Percentiles rank a stretch among this genome's conserved stretches.
These are phyloP conservation scores for Nephrotoma flavescens DNA, from an alignment of 2,888 invertebrate species.

Conservation along the genomic window DNA sequence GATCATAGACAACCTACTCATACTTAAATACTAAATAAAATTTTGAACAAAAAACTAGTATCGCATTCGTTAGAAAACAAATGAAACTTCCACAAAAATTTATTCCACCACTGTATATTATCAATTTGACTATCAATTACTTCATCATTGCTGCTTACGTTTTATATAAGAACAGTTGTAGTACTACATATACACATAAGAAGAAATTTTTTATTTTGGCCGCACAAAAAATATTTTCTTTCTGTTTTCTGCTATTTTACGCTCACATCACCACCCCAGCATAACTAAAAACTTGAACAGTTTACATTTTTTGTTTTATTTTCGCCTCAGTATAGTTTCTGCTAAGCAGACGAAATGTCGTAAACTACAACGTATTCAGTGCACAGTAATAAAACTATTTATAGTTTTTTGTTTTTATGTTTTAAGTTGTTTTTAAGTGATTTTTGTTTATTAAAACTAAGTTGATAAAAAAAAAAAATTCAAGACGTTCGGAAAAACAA, in stretches of 20 bases:
- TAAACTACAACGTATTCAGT: background rate
- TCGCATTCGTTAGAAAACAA: too few species aligned
- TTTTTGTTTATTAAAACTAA: background rate
- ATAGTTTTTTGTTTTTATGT: background rate
- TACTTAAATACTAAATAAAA: too few species aligned
- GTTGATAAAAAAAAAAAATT: background rate
- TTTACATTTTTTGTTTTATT: background rate
- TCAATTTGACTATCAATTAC: too few species aligned
- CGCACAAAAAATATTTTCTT: background rate
- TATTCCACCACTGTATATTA: too few species aligned
- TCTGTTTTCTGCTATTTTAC: background rate
- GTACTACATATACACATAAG: too few species aligned
- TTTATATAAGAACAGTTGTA: too few species aligned
- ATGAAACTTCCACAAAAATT: too few species aligned
- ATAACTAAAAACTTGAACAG: background rate
- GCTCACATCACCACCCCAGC: background rate
- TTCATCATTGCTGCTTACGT: too few species aligned
- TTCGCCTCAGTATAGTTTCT: background rate
- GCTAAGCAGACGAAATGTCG: background rate
- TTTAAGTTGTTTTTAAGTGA: background rate
- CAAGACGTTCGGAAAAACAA: background rate
- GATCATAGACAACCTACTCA: too few species aligned
- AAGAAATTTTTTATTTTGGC: background rate
- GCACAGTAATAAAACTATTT: background rate
- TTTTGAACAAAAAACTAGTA: too few species aligned